Percentiles rank a stretch among this genome's conserved stretches.
These are phyloP conservation scores for Halocaridina rubra DNA, from an alignment of 2,888 invertebrate species.

Conservation along the genomic window DNA sequence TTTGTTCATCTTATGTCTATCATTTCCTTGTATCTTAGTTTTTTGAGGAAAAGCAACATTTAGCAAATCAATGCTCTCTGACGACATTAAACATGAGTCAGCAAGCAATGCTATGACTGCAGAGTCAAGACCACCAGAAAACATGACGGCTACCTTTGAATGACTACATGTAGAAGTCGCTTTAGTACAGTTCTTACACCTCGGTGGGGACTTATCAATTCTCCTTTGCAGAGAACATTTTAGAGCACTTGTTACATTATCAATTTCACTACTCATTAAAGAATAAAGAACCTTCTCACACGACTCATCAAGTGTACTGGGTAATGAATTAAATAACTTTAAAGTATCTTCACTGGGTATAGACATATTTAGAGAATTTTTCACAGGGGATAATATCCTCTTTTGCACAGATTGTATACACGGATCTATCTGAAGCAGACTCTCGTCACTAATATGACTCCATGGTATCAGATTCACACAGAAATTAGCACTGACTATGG, in stretches of 20 bases:
- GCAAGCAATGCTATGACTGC: constrained; percentile 87
- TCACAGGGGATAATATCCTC: constrained; percentile 17
- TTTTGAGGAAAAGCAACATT: constrained; percentile 87
- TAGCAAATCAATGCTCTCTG: constrained; percentile 86
- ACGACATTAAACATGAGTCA: constrained; percentile 75
- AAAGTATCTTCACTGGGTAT: not conserved
- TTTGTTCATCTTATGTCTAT: not conserved
- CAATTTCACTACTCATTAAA: not conserved
- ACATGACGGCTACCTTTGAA: constrained; percentile 83
- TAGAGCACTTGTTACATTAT: constrained; percentile 65
- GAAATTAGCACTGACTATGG: not conserved
- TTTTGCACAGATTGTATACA: not conserved
- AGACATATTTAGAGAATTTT: constrained; percentile 24
- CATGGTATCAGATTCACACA: constrained; percentile 66
- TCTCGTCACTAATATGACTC: constrained; percentile 63
- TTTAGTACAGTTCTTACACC: constrained; percentile 45
- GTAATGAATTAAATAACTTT: constrained; percentile 17
- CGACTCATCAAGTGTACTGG: not conserved
- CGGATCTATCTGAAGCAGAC: not conserved
- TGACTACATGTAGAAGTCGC: constrained; percentile 71
- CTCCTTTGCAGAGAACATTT: constrained; percentile 66
- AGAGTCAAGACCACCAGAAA: constrained; percentile 97
- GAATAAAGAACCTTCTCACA: not conserved
- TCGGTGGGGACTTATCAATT: constrained; percentile 61
- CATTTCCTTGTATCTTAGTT: constrained; percentile 43